Base-by-base conservation (phyloP, 2,113 vertebrate genomes). In the Eira barbara region DNA sequence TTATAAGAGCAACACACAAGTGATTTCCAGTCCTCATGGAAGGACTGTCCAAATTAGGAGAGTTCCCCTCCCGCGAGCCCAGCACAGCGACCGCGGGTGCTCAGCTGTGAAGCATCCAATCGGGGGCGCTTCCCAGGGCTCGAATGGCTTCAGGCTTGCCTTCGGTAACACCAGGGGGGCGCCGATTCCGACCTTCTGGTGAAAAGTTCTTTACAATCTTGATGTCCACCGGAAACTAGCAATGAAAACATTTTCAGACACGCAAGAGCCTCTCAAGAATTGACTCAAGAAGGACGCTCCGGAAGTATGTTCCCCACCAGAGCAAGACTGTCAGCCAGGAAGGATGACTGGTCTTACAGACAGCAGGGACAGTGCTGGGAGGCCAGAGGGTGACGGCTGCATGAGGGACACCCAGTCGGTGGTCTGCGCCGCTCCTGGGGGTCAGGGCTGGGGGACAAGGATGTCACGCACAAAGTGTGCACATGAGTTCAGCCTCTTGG, bases 11-110 rank as follows among this genome's bases (percentile, higher is more conserved):
- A 23, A 57, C 29, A 4, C 11, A 1, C 6, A 34, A 71, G 42
- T 9, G 31, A 65, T 81, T 69, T 78, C 36, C 82, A 45, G 59
- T 78, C 42, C 27, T 61, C 12, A 3, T 11, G 23, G n/a, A 23
- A 4, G 2, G 34, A 57, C 7, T 78, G 34, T 59, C 7, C 84
- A 49, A 23, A 4, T 31, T 27, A 39, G 29, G 18, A 69, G 52
- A 29, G 6, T 57, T 14, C 63, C 4, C 27, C 11, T 18, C 1
- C 1, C 15, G 11, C 25, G 14, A 52, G 17, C 45, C 82, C 45
- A 65, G 71, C 31, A 55, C 23, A 78, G 0, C 0, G 69, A 36
- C 2, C 2, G 3, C 6, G 23, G 63, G 29, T 1, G 1, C 0
- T 0, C 2, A 29, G 27, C 7, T 47, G 11, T 20, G 23, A 61